These are phyloP conservation scores for Thaumatotibia leucotreta DNA, from an alignment of 1,140 invertebrate species.

Conservation along the genomic window DNA sequence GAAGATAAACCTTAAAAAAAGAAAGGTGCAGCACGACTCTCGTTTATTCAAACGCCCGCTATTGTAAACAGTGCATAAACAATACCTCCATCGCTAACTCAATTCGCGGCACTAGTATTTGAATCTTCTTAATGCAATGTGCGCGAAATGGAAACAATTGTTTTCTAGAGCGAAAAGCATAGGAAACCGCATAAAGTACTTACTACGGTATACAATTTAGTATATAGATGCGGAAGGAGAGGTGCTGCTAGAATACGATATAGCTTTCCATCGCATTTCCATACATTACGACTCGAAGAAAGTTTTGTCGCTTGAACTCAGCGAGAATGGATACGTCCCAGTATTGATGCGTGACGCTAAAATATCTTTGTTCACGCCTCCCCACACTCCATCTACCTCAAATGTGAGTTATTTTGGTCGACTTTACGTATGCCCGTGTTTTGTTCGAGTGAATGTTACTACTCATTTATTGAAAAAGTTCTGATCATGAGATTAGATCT, in stretches of 20 bases:
- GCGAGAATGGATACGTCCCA: slow-evolving; percentile 30
- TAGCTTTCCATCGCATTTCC: slow-evolving; percentile 60
- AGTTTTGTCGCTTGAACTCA: slow-evolving; percentile 27
- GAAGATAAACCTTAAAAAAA: background rate
- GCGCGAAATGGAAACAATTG: slow-evolving; percentile 53
- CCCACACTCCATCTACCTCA: background rate
- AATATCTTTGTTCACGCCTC: slow-evolving; percentile 20
- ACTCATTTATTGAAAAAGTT: slow-evolving; percentile 1
- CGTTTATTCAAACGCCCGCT: background rate
- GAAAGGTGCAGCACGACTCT: background rate
- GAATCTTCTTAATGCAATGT: slow-evolving; percentile 47
- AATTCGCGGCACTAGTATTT: slow-evolving; percentile 29
- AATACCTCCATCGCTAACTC: slow-evolving; percentile 20
- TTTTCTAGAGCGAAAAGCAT: slow-evolving; percentile 54
- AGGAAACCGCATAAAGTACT: slow-evolving; percentile 39
- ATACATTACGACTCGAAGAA: slow-evolving; percentile 37
- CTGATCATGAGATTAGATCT: background rate
- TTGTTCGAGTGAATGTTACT: slow-evolving; percentile 13
- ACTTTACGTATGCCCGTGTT: slow-evolving; percentile 6
- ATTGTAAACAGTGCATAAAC: slow-evolving; percentile 6
- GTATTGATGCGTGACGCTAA: slow-evolving; percentile 39
- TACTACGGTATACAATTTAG: slow-evolving; percentile 42
- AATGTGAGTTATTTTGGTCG: slow-evolving; percentile 8
- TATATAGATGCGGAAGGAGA: slow-evolving; percentile 39
- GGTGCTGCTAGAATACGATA: slow-evolving; percentile 51